phyloP scores from a whole-genome alignment of 2,797 vertebrate genomes.

The Ammospiza maritima region DNA sequence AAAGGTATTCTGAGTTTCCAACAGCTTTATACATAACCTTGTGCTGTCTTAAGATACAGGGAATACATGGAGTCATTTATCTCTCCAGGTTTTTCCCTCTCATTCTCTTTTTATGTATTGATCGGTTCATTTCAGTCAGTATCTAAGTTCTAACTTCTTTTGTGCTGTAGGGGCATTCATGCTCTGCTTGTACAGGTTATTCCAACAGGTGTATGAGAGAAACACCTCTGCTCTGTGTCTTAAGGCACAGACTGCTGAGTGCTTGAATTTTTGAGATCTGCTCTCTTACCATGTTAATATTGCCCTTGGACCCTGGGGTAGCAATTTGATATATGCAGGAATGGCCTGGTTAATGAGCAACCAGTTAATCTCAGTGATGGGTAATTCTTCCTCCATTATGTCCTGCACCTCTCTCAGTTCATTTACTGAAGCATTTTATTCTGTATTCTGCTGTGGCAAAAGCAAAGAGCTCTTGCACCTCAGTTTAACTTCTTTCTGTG shows the following conservation, averaged over 20 bases:
- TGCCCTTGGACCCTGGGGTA: not conserved
- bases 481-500: not conserved
- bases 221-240: not conserved
- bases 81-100: not conserved
- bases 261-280: not conserved
- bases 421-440: not conserved
- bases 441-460: not conserved
- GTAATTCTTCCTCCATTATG: not conserved
- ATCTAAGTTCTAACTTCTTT: not conserved
- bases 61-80: not conserved
- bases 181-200: not conserved
- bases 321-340: not conserved
- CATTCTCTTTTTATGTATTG: not conserved
- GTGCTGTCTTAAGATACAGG: not conserved
- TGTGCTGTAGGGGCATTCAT: not conserved
- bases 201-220: not conserved
- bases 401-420: not conserved
- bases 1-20: not conserved
- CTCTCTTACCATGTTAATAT: not conserved
- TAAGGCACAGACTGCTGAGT: not conserved
- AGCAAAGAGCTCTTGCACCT: not conserved
- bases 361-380: not conserved
- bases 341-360: not conserved
- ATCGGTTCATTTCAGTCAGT: not conserved
- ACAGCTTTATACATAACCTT: not conserved